Evolutionary conservation across 2,797 vertebrate genomes (phyloP).

Genomic region (Petrocephalus schoutedeni): DNA sequence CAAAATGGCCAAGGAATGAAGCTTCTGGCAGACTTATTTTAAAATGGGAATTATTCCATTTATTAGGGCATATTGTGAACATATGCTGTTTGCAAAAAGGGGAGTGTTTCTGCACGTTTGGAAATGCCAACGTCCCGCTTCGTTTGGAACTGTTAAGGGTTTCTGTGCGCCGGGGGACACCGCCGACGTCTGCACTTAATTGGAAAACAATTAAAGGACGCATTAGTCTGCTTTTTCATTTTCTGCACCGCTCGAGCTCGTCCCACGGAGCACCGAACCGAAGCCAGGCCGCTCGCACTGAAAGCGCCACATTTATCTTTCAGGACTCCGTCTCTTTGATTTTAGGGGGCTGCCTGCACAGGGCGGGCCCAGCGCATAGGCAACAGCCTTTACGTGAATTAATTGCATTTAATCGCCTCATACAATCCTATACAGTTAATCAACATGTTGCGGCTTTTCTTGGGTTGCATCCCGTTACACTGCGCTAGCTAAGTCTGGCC

Average conservation of each 20-base stretch:
- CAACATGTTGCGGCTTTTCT: neutral
- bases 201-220: conserved; percentile 19
- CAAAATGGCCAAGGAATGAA: neutral
- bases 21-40: neutral
- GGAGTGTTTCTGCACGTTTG: neutral
- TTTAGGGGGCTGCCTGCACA: neutral
- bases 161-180: neutral
- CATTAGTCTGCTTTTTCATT: neutral
- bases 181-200: neutral
- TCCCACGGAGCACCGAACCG: neutral
- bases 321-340: neutral
- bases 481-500: neutral
- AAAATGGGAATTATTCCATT: neutral
- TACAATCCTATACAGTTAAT: neutral
- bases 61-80: conserved; percentile 4
- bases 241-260: neutral
- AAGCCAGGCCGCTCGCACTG: neutral
- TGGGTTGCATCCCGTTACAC: neutral
- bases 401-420: neutral
- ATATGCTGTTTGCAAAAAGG: neutral
- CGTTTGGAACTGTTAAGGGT: conserved; percentile 19
- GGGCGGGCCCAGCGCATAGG: neutral
- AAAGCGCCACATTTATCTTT: neutral
- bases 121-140: neutral
- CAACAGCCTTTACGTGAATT: neutral